A percentile compares a stretch with the other conserved stretches of the same genome.
Conservation (phyloP, 2,113 vertebrate species). For the Poicephalus gulielmi region DNA sequence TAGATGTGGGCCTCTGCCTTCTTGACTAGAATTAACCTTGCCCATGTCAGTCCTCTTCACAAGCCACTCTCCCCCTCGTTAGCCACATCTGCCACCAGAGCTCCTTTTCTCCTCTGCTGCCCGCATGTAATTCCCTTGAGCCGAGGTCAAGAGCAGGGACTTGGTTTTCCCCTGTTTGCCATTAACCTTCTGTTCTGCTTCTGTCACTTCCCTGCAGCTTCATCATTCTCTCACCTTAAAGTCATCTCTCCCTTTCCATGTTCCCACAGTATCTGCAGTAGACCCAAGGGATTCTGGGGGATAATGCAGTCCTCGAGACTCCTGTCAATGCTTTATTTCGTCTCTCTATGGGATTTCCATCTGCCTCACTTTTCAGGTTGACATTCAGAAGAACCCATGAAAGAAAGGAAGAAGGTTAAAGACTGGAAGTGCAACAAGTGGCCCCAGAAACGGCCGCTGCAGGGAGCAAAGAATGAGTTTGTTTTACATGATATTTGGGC, state of each 20-base stretch:
- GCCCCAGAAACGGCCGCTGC: neutral
- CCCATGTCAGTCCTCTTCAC: neutral
- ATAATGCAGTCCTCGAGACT: neutral
- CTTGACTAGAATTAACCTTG: neutral
- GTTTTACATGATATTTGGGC: neutral
- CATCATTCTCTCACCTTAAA: accelerated
- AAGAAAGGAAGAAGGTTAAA: neutral
- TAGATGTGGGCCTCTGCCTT: neutral
- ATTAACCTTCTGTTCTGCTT: neutral
- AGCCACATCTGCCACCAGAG: neutral
- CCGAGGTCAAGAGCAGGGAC: neutral
- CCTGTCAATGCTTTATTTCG: neutral
- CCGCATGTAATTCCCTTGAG: accelerated
- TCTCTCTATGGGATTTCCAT: neutral
- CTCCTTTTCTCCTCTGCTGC: neutral
- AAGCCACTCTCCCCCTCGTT: neutral
- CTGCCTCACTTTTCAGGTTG: neutral
- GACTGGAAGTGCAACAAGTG: neutral
- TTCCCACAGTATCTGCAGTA: neutral
- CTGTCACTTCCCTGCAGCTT: neutral
- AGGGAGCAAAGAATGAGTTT: neutral
- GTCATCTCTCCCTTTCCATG: neutral
- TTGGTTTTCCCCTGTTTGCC: neutral
- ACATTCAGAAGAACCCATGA: neutral
- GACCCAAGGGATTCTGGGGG: neutral